A percentile compares a stretch with the other conserved stretches of the same genome.
Conservation (phyloP, 1,140 invertebrate genomes). For the Pachypsylla venusta region DNA sequence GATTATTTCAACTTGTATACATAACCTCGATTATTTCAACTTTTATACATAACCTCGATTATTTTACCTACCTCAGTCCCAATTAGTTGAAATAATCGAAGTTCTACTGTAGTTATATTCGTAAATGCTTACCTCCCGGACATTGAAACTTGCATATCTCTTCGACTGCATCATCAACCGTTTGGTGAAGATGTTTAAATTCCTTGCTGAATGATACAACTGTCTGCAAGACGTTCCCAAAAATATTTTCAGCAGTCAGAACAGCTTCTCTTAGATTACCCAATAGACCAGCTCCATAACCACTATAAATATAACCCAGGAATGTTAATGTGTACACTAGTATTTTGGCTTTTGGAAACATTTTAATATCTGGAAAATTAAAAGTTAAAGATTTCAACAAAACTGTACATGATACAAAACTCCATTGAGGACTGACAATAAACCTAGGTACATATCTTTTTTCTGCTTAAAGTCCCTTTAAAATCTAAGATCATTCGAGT, state of each 20-base stretch:
- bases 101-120: neutral
- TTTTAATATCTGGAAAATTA: no score
- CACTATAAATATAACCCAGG: constrained; percentile 58
- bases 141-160: constrained; percentile 64
- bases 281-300: constrained; percentile 57
- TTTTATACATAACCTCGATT: no score
- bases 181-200: constrained; percentile 58
- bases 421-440: no score
- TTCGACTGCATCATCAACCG: constrained; percentile 67
- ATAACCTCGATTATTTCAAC: no score
- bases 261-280: constrained; percentile 58
- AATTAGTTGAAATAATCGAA: no score
- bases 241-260: constrained; percentile 55
- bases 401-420: no score
- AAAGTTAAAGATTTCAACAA: no score
- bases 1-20: no score
- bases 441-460: no score
- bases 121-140: constrained; percentile 39
- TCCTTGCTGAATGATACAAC: constrained; percentile 57
- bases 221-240: constrained; percentile 57
- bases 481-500: no score
- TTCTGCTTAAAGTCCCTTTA: no score
- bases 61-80: no score
- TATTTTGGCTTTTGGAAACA: constrained; percentile 50
- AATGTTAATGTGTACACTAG: constrained; percentile 58